Percentiles rank a stretch among this genome's conserved stretches.
phyloP scores from a whole-genome alignment of 2,888 invertebrate genomes.

The Eledona agricola region DNA sequence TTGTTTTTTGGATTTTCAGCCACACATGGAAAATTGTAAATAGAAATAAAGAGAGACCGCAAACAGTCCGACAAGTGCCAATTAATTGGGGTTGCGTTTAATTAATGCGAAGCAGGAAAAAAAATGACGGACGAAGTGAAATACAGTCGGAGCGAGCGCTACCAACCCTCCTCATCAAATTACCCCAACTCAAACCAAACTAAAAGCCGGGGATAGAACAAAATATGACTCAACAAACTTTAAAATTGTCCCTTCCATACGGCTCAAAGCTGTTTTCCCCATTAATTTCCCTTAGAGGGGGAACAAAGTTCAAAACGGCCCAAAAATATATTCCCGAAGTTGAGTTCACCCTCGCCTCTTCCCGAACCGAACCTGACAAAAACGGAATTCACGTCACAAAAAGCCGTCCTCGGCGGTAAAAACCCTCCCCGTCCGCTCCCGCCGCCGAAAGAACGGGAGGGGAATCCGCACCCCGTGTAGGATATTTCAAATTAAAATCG shows the following conservation, averaged over 20 bases:
- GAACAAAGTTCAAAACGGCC: slow-evolving; percentile 56
- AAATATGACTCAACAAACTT: slow-evolving; percentile 53
- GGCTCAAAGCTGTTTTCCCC: slow-evolving; percentile 55
- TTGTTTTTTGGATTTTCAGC: not conserved
- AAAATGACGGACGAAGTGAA: slow-evolving; percentile 40
- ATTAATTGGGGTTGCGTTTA: slow-evolving; percentile 13
- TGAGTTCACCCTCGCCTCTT: slow-evolving; percentile 42
- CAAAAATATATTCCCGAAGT: slow-evolving; percentile 54
- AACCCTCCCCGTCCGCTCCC: slow-evolving; percentile 48
- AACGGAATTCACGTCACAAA: slow-evolving; percentile 53
- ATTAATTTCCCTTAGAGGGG: slow-evolving; percentile 56
- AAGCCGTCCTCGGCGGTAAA: slow-evolving; percentile 51
- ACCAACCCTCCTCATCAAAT: slow-evolving; percentile 47
- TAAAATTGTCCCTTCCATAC: slow-evolving; percentile 54
- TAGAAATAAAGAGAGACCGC: not conserved
- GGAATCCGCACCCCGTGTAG: slow-evolving; percentile 46
- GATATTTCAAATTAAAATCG: slow-evolving; percentile 53
- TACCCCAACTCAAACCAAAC: slow-evolving; percentile 46
- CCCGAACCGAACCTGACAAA: slow-evolving; percentile 43
- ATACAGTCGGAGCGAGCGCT: slow-evolving; percentile 39
- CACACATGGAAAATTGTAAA: not conserved
- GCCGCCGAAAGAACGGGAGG: slow-evolving; percentile 43
- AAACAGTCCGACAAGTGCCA: slow-evolving; percentile 2
- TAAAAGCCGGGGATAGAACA: slow-evolving; percentile 45
- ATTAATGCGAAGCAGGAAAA: slow-evolving; percentile 20